Base-by-base conservation (phyloP, 2,113 vertebrate species). In the Chionodraco myersi region DNA sequence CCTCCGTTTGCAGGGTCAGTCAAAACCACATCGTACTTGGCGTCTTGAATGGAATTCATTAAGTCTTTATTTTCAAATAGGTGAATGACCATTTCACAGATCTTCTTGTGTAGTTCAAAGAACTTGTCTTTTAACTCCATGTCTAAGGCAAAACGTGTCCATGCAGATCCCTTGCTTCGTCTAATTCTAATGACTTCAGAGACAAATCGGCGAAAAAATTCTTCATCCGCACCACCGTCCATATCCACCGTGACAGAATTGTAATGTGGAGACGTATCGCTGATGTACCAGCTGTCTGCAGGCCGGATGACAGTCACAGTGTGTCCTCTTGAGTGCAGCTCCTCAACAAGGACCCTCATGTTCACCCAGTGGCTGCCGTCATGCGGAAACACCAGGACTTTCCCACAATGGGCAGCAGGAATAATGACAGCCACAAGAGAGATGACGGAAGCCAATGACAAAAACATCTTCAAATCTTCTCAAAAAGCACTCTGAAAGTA, bases 341-440 rank as follows among this genome's bases (percentile, higher is more conserved):
- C 91, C 66, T 88, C 48, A 15, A 93, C 81, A 45, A 94, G 70
- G 6, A 94, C 47, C 10, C 82, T 84, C 92, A 94, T 92, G 87
- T 93, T 94, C 58, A 94, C 85, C 93, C 92, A 94, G 82, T 94
- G 93, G 88, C 93, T 94, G 30, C 93, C 93, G 1, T 94, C 92
- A 14, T 89, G 83, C 57, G 93, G 91, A 41, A 91, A 89, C 14
- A 95, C 92, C 73, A 93, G 79, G 72, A 94, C 57, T 5, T 87
- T 94, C 30, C 91, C 92, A 47, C 79, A 54, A 7, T 67, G 49
- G 12, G 70, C 6, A 9, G 57, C 10, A 34, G 67, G 51, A 62
- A 65, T 15, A 23, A 80, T 23, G 6, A 47, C 45, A 36, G 54
- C 48, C 34, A 85, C 23, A 47, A 86, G 16, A 67, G 7, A 71